phyloP scores from a whole-genome alignment of 1,140 invertebrate genomes.

The Cotesia glomerata region DNA sequence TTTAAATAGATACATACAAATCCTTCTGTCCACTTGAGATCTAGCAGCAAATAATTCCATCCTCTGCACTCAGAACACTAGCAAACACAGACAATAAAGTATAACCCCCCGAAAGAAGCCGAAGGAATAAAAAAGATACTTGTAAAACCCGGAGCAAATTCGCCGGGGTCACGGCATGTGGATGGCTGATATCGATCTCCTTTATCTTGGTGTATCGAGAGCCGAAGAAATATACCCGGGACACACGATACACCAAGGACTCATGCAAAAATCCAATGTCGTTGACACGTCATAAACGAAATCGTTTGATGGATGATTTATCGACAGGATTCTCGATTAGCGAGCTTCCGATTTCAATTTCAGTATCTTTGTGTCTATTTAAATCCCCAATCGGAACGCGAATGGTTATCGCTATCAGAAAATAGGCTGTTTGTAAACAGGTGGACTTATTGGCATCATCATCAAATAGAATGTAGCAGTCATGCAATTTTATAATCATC shows the following conservation, averaged over 20 bases:
- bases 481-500: background rate
- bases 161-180: background rate
- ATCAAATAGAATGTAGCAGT: background rate
- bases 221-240: conserved; percentile 5
- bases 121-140: background rate
- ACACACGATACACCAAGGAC: conserved; percentile 1
- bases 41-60: no score
- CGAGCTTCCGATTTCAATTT: no score
- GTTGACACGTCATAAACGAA: conserved; percentile 14
- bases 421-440: background rate
- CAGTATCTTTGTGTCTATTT: no score
- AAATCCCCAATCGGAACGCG: no score
- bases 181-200: background rate
- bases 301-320: background rate
- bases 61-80: no score
- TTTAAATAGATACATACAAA: no score
- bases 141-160: background rate
- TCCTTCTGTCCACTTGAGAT: no score
- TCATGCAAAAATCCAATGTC: conserved; percentile 1
- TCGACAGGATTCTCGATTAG: no score
- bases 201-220: conserved; percentile 13
- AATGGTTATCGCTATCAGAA: no score
- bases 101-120: conserved; percentile 5
- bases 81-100: background rate
- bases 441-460: background rate